phyloP scores from a whole-genome alignment of 2,888 invertebrate genomes.

The Idaea dimidiata region DNA sequence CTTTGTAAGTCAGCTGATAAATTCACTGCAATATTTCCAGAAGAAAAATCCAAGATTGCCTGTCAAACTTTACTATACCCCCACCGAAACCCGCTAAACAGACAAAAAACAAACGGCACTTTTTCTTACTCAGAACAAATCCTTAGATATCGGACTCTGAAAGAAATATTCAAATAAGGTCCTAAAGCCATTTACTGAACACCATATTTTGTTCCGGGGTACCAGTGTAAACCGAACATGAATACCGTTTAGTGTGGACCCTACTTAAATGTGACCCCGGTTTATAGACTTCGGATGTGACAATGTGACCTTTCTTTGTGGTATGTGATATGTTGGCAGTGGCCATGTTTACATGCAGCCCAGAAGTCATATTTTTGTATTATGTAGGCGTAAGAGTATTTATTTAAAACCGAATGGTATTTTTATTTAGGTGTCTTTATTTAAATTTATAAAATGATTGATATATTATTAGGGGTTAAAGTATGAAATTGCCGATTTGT shows the following conservation, averaged over 20 bases:
- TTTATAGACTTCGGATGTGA: background rate
- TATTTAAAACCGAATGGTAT: too few species aligned
- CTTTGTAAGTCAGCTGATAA: background rate
- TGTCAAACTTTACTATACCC: background rate
- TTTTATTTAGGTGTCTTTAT: too few species aligned
- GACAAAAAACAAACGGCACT: background rate
- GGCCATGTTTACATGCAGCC: slow-evolving; percentile 7
- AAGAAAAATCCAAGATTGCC: background rate
- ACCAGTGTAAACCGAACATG: slow-evolving; percentile 12
- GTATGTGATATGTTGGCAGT: slow-evolving; percentile 18
- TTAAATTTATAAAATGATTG: too few species aligned
- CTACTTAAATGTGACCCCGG: background rate
- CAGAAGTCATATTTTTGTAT: background rate
- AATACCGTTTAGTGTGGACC: slow-evolving; percentile 20
- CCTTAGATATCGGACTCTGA: slow-evolving; percentile 5
- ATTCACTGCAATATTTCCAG: background rate
- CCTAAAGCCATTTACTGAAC: slow-evolving; percentile 6
- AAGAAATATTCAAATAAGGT: slow-evolving; percentile 17
- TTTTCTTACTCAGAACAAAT: slow-evolving; percentile 1
- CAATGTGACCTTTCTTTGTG: slow-evolving; percentile 6
- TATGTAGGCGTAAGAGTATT: too few species aligned
- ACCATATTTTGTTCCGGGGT: slow-evolving; percentile 8
- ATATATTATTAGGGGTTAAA: too few species aligned
- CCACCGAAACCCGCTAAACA: background rate
- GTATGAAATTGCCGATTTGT: too few species aligned